Evolutionary conservation across 2,113 vertebrate species (phyloP), one percentile per base, ranked within the genome.

Genomic region (Rhinichthys klamathensis): DNA sequence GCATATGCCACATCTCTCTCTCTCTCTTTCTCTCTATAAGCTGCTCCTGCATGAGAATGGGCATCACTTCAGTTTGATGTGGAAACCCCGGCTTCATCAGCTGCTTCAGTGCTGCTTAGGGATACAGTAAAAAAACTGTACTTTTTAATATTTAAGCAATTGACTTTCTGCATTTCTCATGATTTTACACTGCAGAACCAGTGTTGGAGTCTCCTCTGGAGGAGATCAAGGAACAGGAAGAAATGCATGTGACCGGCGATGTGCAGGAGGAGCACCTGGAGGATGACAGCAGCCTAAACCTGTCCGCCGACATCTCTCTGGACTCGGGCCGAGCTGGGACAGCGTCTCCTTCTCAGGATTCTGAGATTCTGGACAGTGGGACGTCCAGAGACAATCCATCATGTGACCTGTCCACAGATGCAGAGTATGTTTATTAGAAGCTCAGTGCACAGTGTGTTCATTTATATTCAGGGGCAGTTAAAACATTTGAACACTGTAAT

Each of bases 171-270:
- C 30, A 11, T 35, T 30, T 58, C 4, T 41, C 51, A 83, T 91
- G 83, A 87, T 78, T 12, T 58, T 38, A 3, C 58, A n/a, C 16
- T 76, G 84, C 86, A 87, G 30, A 88, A 93, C 94, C 92, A 93
- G 93, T 86, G 8, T 86, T 87, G 77, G 90, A 86, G 82, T 88
- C 92, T 85, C 93, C 94, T 84, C 92, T 97, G 89, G 96, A 96
- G 88, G 97, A 96, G 91, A 97, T 98, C 82, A 94, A 93, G 91
- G 97, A 98, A 90, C 96, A 95, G 86, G 97, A 98, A 46, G 69
- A 87, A 41, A 44, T 85, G 58, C 60, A 61, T 38, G 25, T 87
- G 46, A 90, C 91, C 27, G 73, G 91, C 88, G 84, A 85, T 69
- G 18, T 85, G 80, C 85, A 87, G 87, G 84, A 85, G 13, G 89